Base-by-base conservation (phyloP, 2,888 invertebrate genomes). In the Agrochola lychnidis region DNA sequence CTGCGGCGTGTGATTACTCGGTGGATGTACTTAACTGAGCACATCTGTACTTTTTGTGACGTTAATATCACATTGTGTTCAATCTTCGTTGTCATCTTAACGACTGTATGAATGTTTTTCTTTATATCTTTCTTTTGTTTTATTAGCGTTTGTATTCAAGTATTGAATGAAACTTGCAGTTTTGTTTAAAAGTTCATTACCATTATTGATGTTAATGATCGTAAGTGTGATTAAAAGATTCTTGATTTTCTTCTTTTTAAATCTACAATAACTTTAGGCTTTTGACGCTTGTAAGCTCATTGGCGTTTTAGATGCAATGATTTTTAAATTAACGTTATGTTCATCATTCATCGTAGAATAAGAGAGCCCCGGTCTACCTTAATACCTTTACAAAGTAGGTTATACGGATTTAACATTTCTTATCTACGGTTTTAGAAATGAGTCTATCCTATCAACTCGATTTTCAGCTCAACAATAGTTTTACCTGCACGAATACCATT, bases 51-150 rank as follows among this genome's bases (percentile, higher is more conserved):
- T 78, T 69, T 67, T 83, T 82, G 56, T 74, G 59, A 74, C 70
- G 63, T 74, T 83, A 84, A 81, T 74, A 61, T 66, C 67, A 70
- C 78, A 73, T 83, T 84, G 77, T 84, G 70, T 73, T 75, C 72
- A 75, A 70, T 80, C 73, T 67, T 62, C 36, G 30, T 75, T 74
- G 73, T 84, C 59, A 84, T 81, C 84, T 75, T 82, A 83, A 82
- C 66, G 76, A 79, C 72, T 66, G 22, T 45, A 70, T 69, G 48
- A 66, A 70, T 79, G 42, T 68, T 73, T 82, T 82, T 83, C 61
- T 70, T 81, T 71, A 45, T 45, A 59, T 57, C 0, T 66, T 48
- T 66, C 19, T 62, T 68, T 59, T 64, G 57, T 69, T 81, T 63
- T 69, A 68, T 63, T 36, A 30, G 10, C 14, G 3, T 67, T 51